These are phyloP conservation scores for Acanthopleura granulata DNA, from an alignment of 2,888 invertebrate species.

Conservation along the genomic window DNA sequence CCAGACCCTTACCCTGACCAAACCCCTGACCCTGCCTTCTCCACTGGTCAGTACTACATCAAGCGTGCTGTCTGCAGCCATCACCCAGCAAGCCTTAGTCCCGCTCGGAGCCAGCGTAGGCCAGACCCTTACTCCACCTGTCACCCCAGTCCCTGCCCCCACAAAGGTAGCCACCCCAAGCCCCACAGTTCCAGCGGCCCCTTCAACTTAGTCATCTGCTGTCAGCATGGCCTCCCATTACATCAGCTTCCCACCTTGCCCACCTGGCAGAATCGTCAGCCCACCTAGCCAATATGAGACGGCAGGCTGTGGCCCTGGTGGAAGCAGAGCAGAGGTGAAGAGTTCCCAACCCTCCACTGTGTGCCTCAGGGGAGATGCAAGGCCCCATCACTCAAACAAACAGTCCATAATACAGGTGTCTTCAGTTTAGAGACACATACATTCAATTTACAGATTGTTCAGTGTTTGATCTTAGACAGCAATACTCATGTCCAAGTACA, in stretches of 20 bases:
- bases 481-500: not conserved
- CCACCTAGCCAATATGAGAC: not conserved
- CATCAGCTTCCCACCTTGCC: not conserved
- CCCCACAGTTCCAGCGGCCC: not conserved
- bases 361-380: not conserved
- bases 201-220: not conserved
- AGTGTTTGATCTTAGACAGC: not conserved
- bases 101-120: not conserved
- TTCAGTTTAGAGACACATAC: too few species aligned
- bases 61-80: not conserved
- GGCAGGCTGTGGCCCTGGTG: not conserved
- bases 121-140: not conserved
- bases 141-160: not conserved
- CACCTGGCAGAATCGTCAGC: slow-evolving; percentile 1
- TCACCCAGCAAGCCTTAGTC: not conserved
- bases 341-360: not conserved
- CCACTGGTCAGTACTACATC: not conserved
- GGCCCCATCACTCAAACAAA: too few species aligned
- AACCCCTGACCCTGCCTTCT: not conserved
- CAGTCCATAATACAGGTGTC: too few species aligned
- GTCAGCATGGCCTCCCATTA: not conserved
- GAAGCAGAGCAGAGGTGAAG: not conserved
- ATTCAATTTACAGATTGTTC: too few species aligned
- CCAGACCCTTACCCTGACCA: not conserved
- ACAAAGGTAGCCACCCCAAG: not conserved